Base-by-base conservation (phyloP, 1,140 invertebrate genomes). In the Alviniconcha marisindica region DNA sequence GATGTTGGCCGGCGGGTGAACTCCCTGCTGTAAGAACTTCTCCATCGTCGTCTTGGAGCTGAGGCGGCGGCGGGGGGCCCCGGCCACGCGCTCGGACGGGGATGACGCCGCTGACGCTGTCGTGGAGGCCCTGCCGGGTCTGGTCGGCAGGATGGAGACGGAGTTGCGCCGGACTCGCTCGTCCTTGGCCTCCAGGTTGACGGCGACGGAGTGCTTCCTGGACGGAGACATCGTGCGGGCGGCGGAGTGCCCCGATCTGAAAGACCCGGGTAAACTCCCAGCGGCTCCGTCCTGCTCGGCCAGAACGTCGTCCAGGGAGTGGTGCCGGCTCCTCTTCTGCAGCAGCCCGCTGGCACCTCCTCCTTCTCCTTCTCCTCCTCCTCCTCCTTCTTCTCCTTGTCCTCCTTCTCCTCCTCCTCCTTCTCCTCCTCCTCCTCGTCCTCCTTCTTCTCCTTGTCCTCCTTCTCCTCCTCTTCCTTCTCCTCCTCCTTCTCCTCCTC, bases 81-180 rank as follows among this genome's bases (percentile, higher is more conserved):
- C 12, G 21, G 36, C 40, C 36, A 42, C n/a, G 36, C 78, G 36
- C 1, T 69, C 56, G 10, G 73, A 48, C 21, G 54, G 40, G 7
- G 28, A 66, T 2, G 28, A 36, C 21, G 33, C 38, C 3, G 18
- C 1, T 5, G 24, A 15, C 0, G 48, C 12, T 60, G 77, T 31
- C n/a, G 21, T n/a, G 56, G 54, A 44, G 15, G 44, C 56, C 18
- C 78, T 2, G n/a, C 2, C 5, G 5, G 33, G 1, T 31, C 18
- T 66, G 21, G 56, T 21, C 5, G 36, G 78, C 10, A 80, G 78
- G 21, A 80, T 60, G 78, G 78, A 28, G 33, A 80, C 56, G 15
- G 78, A 80, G 78, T 80, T 80, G 24, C 78, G 78, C 54, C 78
- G 33, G 24, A 44, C 33, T 33, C 54, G n/a, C 15, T 78, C 77